These are phyloP conservation scores for Herminia tarsipennalis DNA, from an alignment of 2,888 invertebrate species.

Conservation along the genomic window DNA sequence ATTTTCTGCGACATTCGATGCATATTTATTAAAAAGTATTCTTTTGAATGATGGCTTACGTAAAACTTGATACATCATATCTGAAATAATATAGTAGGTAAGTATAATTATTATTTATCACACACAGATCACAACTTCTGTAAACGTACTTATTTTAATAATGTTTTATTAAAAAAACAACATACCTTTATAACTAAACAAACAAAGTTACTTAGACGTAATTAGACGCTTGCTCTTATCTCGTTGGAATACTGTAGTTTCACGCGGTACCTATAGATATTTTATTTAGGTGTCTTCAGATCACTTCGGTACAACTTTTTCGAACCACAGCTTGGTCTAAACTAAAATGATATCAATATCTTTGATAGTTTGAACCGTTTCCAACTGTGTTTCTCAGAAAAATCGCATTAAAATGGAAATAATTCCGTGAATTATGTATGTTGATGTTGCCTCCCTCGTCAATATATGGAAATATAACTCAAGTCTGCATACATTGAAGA, in stretches of 20 bases:
- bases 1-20: constrained; percentile 6
- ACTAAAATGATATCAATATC: constrained; percentile 46
- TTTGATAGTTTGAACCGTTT: constrained; percentile 13
- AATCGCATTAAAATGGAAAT: constrained; percentile 50
- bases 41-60: constrained; percentile 9
- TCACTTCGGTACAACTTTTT: not conserved
- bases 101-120: too few species aligned
- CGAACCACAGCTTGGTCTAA: constrained; percentile 22
- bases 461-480: constrained; percentile 9
- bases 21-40: not conserved
- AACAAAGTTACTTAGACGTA: too few species aligned
- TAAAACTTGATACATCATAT: constrained; percentile 38
- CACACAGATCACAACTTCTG: too few species aligned
- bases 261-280: not conserved
- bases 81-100: constrained; percentile 27
- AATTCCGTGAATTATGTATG: constrained; percentile 62
- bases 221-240: too few species aligned
- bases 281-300: not conserved
- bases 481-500: not conserved
- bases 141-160: too few species aligned
- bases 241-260: not conserved
- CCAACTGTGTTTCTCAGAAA: constrained; percentile 22
- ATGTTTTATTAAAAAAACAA: too few species aligned
- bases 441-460: constrained; percentile 44
- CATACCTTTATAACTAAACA: too few species aligned